phyloP scores from a whole-genome alignment of 2,797 vertebrate genomes.

The Sebastolobus altivelis region DNA sequence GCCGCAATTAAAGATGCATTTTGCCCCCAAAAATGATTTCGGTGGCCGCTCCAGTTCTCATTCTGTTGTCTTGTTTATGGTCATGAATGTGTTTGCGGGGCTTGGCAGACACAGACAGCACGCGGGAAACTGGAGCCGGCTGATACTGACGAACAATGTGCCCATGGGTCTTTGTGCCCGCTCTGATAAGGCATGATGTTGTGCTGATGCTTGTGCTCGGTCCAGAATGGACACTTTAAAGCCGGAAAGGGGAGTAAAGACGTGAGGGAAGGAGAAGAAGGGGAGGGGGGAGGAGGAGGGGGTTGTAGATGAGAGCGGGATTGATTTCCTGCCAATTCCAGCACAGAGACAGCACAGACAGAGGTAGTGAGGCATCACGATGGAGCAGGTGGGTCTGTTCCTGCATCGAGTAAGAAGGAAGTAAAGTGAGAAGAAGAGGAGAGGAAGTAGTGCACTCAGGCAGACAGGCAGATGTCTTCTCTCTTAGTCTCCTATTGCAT shows the following conservation, averaged over 20 bases:
- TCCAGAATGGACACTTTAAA: conserved; percentile 73
- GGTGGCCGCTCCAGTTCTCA: conserved; percentile 75
- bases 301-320: conserved; percentile 62
- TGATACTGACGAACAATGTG: conserved; percentile 78
- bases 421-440: conserved; percentile 47
- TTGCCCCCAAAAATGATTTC: conserved; percentile 82
- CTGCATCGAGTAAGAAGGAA: conserved; percentile 49
- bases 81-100: conserved; percentile 45
- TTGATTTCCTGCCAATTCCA: conserved; percentile 81
- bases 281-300: not conserved
- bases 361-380: conserved; percentile 66
- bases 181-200: conserved; percentile 75
- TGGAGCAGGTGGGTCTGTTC: conserved; percentile 74
- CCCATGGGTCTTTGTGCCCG: conserved; percentile 74
- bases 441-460: conserved; percentile 45
- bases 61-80: conserved; percentile 72
- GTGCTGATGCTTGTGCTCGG: conserved; percentile 64
- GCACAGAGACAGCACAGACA: conserved; percentile 55
- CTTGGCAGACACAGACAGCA: conserved; percentile 60
- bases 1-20: conserved; percentile 88
- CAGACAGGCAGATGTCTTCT: conserved; percentile 43
- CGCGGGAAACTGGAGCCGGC: conserved; percentile 72
- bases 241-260: conserved; percentile 72
- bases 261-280: conserved; percentile 42
- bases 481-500: conserved; percentile 33